Base-by-base conservation (phyloP, 2,888 invertebrate species). In the Brachyptera putata region DNA sequence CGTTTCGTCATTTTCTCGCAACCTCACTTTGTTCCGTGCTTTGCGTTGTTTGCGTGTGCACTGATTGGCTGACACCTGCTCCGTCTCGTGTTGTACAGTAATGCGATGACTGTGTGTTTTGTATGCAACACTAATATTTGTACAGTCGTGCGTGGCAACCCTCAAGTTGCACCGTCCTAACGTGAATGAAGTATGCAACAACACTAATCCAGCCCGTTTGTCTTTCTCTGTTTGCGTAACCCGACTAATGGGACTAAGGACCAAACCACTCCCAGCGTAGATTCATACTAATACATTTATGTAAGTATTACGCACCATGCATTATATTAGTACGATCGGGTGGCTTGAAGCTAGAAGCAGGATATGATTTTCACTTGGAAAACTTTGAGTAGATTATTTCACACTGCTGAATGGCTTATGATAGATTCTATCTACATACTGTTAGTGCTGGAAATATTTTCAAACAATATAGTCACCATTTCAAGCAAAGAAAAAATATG, bases 231-330 rank as follows among this genome's bases (percentile, higher is more conserved):
- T 58, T 50, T 58, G 61, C 63, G 58, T 56, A 58, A 41, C 56
- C 56, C 58, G 58, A 63, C 63, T 63, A 63, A 63, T 61, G 63
- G 58, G 58, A 61, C 43, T 60, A 59, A 57, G 63, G 55, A 21
- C 46, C 9, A 9, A 5, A n/a, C 3, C 49, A 50, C 26, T 16
- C 24, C 26, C 36, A n/a, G n/a, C 21, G 46, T 9, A 53, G 18
- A 36, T 9, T 36, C 34, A 36, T 53, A 53, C 53, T 53, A 53
- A 53, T 53, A 16, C 18, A 43, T 43, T 43, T 18, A 16, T 43
- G 53, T 53, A 53, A 53, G 53, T 53, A 53, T 34, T 18, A 43
- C n/a, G 3, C 3, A 7, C 11, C 43, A 43, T 21, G 39, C 39
- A 39, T 14, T 9, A 30, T 11, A 5, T 30, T 30, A n/a, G n/a